Evolutionary conservation across 2,888 invertebrate genomes (phyloP).

Genomic region (Hedya salicella): DNA sequence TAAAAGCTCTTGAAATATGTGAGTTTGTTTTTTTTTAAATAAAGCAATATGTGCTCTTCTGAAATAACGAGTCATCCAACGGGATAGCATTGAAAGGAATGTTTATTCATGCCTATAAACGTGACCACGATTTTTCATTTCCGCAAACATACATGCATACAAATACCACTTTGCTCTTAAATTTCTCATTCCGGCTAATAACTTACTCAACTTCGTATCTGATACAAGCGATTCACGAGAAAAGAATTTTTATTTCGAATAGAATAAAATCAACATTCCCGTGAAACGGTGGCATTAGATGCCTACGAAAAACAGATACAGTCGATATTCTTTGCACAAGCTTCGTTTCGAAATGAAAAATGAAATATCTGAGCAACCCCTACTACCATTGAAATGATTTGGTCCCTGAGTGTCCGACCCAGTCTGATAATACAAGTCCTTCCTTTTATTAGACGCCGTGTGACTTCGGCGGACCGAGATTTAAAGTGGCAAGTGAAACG

Average conservation of each 20-base stretch:
- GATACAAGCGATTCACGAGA: background rate
- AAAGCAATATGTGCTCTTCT: too few species aligned
- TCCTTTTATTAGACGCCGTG: conserved; percentile 2
- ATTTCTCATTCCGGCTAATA: too few species aligned
- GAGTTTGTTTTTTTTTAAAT: too few species aligned
- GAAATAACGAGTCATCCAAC: too few species aligned
- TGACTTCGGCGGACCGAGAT: background rate
- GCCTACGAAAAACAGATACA: background rate
- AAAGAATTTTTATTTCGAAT: background rate
- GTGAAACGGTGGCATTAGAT: background rate
- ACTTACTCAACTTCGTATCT: too few species aligned
- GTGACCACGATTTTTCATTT: too few species aligned
- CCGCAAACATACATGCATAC: too few species aligned
- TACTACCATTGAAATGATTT: background rate
- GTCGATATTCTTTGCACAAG: background rate
- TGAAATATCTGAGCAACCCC: background rate
- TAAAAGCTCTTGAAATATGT: too few species aligned
- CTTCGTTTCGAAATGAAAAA: background rate
- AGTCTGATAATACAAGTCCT: conserved; percentile 8
- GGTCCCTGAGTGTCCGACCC: background rate
- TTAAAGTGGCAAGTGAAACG: conserved; percentile 6
- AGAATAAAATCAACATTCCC: background rate
- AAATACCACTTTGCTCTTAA: too few species aligned
- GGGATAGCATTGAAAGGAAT: too few species aligned
- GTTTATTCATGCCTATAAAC: too few species aligned